These are phyloP conservation scores for Heliothis subflexa DNA, from an alignment of 1,140 invertebrate genomes.

Conservation along the genomic window DNA sequence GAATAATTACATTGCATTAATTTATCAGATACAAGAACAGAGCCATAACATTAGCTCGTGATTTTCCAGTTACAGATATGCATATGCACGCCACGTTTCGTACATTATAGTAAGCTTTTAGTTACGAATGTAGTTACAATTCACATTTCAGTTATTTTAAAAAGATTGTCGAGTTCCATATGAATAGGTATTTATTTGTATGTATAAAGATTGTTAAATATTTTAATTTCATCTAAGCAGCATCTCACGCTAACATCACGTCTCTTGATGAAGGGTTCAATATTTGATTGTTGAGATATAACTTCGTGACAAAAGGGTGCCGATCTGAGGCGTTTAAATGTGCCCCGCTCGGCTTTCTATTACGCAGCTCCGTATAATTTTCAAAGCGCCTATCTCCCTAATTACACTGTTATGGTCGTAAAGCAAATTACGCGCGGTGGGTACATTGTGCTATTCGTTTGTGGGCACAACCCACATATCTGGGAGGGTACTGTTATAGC, in stretches of 20 bases:
- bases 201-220: too few species aligned
- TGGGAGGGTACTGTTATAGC: neutral
- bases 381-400: constrained; percentile 6
- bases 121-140: too few species aligned
- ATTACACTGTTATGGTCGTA: constrained; percentile 15
- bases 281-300: constrained; percentile 44
- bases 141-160: too few species aligned
- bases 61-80: too few species aligned
- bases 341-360: neutral
- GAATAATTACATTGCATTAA: too few species aligned
- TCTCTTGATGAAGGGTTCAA: constrained; percentile 35
- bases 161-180: too few species aligned
- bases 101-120: too few species aligned
- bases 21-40: too few species aligned
- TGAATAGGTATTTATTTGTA: too few species aligned
- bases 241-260: constrained; percentile 11
- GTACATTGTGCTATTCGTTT: constrained; percentile 6
- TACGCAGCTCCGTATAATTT: constrained; percentile 34
- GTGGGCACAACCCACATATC: neutral
- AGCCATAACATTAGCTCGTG: too few species aligned
- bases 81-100: too few species aligned
- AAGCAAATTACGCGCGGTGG: neutral
- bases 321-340: constrained; percentile 11
- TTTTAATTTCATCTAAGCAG: neutral
- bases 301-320: constrained; percentile 36